Percentiles rank a stretch among this genome's conserved stretches.
Conservation (phyloP, 2,888 invertebrate genomes). For the Drosophila tripunctata region DNA sequence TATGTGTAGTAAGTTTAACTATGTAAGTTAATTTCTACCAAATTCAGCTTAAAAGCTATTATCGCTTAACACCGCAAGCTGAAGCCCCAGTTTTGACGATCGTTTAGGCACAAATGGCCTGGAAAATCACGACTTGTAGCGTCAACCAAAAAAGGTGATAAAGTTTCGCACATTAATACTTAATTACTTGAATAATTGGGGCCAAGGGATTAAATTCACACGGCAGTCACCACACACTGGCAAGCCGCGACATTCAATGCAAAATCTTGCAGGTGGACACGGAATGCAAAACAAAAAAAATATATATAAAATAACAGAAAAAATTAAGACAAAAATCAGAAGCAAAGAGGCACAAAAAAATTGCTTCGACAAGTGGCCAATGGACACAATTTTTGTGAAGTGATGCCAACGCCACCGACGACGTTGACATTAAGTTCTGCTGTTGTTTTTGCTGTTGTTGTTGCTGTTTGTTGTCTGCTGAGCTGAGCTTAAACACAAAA, state of each 20-base stretch:
- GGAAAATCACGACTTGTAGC: constrained; percentile 78
- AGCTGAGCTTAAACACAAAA: constrained; percentile 62
- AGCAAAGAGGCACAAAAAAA: constrained; percentile 25
- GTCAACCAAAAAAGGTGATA: constrained; percentile 76
- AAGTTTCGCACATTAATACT: constrained; percentile 83
- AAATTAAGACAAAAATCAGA: constrained; percentile 34
- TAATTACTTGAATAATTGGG: constrained; percentile 83
- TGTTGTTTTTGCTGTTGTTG: constrained; percentile 42
- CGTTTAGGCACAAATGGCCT: constrained; percentile 77
- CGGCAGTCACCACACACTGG: constrained; percentile 42
- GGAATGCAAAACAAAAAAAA: constrained; percentile 11
- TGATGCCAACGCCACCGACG: constrained; percentile 81
- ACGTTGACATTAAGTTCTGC: constrained; percentile 70
- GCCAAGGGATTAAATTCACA: constrained; percentile 82
- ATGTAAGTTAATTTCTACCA: background rate
- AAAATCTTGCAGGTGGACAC: constrained; percentile 63
- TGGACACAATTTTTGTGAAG: constrained; percentile 56
- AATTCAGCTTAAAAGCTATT: background rate
- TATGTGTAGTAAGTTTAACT: too few species aligned
- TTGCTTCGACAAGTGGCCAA: constrained; percentile 25
- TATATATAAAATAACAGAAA: constrained; percentile 11
- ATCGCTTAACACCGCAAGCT: background rate
- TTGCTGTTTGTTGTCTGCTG: constrained; percentile 57
- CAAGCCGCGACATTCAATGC: constrained; percentile 39
- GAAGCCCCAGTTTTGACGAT: constrained; percentile 62